phyloP scores from a whole-genome alignment of 2,113 vertebrate species.

The Osmerus eperlanus region DNA sequence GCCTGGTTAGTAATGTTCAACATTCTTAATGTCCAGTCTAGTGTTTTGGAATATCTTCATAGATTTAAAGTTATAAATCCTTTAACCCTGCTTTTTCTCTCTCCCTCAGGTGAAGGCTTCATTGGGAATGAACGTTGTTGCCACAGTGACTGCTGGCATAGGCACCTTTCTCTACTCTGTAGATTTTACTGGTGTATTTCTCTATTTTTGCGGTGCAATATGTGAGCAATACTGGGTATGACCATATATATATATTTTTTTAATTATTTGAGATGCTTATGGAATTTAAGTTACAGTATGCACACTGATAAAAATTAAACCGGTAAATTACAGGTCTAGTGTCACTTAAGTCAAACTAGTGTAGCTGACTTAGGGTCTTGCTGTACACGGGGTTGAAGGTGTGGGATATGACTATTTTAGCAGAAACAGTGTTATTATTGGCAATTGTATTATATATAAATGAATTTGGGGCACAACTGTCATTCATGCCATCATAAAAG shows the following conservation, averaged over 20 bases:
- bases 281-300: no score
- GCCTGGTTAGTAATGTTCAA: no score
- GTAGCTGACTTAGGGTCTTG: no score
- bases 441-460: background rate
- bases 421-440: background rate
- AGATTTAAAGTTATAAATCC: no score
- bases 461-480: background rate
- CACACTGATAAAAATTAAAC: background rate
- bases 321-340: no score
- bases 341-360: no score
- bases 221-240: background rate
- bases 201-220: background rate
- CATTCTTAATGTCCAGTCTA: no score
- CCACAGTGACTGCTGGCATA: background rate
- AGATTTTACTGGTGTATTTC: background rate
- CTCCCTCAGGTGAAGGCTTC: background rate
- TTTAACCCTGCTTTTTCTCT: background rate
- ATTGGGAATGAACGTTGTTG: slow-evolving; percentile 9
- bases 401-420: background rate
- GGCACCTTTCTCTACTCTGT: background rate
- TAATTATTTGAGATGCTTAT: no score
- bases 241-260: no score
- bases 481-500: background rate
- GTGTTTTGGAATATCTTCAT: no score
- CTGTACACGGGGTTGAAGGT: background rate